Base-by-base conservation (phyloP, 2,888 invertebrate species). In the Tenthredo scrophulariae region DNA sequence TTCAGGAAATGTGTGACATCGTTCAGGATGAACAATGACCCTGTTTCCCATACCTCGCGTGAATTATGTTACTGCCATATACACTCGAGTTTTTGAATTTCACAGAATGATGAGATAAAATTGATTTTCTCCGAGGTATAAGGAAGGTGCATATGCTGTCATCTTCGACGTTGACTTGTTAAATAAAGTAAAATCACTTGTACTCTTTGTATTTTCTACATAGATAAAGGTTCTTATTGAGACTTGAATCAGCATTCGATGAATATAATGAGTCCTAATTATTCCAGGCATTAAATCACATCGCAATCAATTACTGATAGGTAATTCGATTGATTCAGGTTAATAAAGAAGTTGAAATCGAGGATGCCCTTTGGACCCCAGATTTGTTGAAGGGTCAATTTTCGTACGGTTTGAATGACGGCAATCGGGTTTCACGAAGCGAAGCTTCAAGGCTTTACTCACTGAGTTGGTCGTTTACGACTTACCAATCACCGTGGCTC, bases 1-100 rank as follows among this genome's bases (percentile, higher is more conserved):
- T 80, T 15, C 80, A 80, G 29, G 18, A 37, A 50, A 80, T 26
- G 33, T 80, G n/a, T n/a, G 37, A 80, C 62, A 26, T 29, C 40
- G 22, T 62, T 40, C 33, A 26, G 40, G 80, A 80, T 40, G n/a
- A 80, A 62, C 22, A 40, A 62, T 62, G 62, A 22, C 80, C 4
- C 58, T 40, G 2, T 37, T 40, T 62, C 74, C 22, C 74, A 43
- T 29, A 40, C 43, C 74, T 43, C 3, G n/a, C 40, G 9, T 43
- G 22, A 26, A 62, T 26, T 26, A 62, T 26, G 26, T 26, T 26
- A 62, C 62, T 62, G 62, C 62, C 26, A 26, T 62, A 26, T 10
- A 10, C 62, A 26, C 26, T 26, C 62, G 26, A 13, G 26, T 26
- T 62, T 62, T 62, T 26, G 62, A 62, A 62, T 62, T 62, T 62